Evolutionary conservation across 2,888 invertebrate species (phyloP), one percentile per base, ranked within the genome.

Genomic region (Helicoverpa assulta): DNA sequence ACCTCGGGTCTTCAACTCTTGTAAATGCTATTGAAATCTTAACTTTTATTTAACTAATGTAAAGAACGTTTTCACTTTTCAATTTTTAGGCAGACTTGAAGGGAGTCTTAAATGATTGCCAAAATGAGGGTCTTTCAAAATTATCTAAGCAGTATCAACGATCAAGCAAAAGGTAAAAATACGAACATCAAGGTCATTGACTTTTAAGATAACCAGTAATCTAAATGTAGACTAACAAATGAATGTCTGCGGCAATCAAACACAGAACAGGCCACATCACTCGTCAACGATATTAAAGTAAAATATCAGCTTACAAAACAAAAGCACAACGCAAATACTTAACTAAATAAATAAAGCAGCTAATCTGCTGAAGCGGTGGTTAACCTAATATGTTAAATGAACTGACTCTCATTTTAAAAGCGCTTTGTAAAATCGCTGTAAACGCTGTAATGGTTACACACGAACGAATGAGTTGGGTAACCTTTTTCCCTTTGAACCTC

Each of bases 361-460:
- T 73, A 74, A 75, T 67, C 62, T 67, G 57, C 51, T 59, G 67
- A 68, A 56, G 70, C 66, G 68, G 67, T 21, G 75, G 74, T 78
- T 72, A 67, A 66, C 72, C 64, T 74, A 76, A 82, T 84, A 76
- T 73, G 75, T 66, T 80, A 68, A 82, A 83, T 84, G 80, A 84
- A 82, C 76, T 78, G 65, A 61, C 75, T 76, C 69, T 75, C 70
- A 75, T 78, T 82, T 76, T 68, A 69, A 63, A 59, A 62, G 61
- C 54, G 62, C 65, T 69, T 66, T 61, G 70, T 60, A 68, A 50
- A 81, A 66, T 65, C 68, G 61, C 70, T 65, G 50, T 29, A 43
- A 57, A n/a, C 47, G 57, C 55, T 70, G 26, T 29, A 60, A 61
- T 43, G 40, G 58, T 58, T 67, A 81, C 81, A 71, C 64, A 81